Percentiles rank a stretch among this genome's conserved stretches.
phyloP scores from a whole-genome alignment of 2,888 invertebrate genomes.

The Unio delphinus region DNA sequence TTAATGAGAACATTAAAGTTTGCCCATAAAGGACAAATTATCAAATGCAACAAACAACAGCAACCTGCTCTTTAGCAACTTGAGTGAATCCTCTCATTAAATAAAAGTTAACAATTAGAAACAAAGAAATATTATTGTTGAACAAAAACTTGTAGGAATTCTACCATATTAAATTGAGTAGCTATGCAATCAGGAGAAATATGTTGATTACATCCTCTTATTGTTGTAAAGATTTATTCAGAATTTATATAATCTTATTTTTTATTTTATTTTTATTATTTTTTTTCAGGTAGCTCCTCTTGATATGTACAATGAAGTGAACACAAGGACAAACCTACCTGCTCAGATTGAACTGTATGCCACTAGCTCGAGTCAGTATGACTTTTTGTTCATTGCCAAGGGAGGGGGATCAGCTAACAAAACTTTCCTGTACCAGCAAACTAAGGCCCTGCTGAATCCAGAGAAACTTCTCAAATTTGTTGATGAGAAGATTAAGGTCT shows the following conservation, averaged over 20 bases:
- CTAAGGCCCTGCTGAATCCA: constrained; percentile 70
- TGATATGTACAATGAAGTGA: constrained; percentile 70
- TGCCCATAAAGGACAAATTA: too few relatives aligned
- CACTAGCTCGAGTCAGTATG: constrained; percentile 65
- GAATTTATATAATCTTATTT: not conserved
- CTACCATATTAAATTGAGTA: not conserved
- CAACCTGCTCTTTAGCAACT: too few relatives aligned
- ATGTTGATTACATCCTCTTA: not conserved
- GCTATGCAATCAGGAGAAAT: not conserved
- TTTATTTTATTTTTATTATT: not conserved
- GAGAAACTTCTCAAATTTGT: constrained; percentile 68
- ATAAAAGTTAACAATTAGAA: too few relatives aligned
- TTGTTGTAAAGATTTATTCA: not conserved
- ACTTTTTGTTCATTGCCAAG: constrained; percentile 71
- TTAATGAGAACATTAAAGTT: too few relatives aligned
- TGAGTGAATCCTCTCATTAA: too few relatives aligned
- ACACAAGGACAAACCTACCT: constrained; percentile 71
- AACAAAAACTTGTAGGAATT: too few relatives aligned
- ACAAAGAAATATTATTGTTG: too few relatives aligned
- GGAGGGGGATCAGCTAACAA: constrained; percentile 72
- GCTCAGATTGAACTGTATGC: constrained; percentile 71
- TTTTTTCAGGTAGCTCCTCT: constrained; percentile 67
- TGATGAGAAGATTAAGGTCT: constrained; percentile 70
- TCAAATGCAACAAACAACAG: too few relatives aligned
- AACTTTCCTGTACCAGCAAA: constrained; percentile 71